Base-by-base conservation (phyloP, 2,888 invertebrate species). In the Stratiomys singularior region DNA sequence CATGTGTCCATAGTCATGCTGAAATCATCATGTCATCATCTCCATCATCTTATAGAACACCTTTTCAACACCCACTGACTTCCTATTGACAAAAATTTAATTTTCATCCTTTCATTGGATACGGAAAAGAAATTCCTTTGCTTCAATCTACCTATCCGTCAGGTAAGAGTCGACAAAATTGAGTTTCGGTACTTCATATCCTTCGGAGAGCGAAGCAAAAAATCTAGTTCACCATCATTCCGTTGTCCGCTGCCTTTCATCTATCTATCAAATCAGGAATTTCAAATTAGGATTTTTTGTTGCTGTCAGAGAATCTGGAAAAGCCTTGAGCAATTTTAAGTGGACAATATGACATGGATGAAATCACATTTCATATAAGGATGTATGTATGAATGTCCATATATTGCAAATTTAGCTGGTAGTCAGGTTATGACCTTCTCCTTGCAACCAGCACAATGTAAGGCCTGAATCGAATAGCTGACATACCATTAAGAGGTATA, bases 231-330 rank as follows among this genome's bases (percentile, higher is more conserved):
- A 28, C 30, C 28, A 25, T 64, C 28, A 25, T 18, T 64, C 63
- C 28, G 15, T 13, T 44, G 3, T 9, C 28, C 64, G 4, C 23
- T 67, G 44, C 44, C 21, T 67, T 67, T 67, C n/a, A 67, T 67
- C 67, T 67, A 67, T 67, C 67, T 67, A 44, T 67, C 67, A 67
- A 67, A 67, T 67, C 67, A 67, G 44, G 67, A 67, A 67, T 67
- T 67, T 67, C 21, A 67, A 67, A 67, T 67, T 67, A 67, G 27
- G 23, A 67, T 18, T 44, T 67, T 67, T 44, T n/a, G n/a, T 67
- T 44, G n/a, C 52, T 60, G 58, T 18, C 11, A 18, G n/a, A 18
- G 11, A 56, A 60, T 1, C 25, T 21, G 23, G 25, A 60, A 15
- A 23, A 60, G 60, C 60, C 25, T 25, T 60, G 9, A 25, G 60